Base-by-base conservation (phyloP, 2,888 invertebrate genomes). In the Drosophila affinis region DNA sequence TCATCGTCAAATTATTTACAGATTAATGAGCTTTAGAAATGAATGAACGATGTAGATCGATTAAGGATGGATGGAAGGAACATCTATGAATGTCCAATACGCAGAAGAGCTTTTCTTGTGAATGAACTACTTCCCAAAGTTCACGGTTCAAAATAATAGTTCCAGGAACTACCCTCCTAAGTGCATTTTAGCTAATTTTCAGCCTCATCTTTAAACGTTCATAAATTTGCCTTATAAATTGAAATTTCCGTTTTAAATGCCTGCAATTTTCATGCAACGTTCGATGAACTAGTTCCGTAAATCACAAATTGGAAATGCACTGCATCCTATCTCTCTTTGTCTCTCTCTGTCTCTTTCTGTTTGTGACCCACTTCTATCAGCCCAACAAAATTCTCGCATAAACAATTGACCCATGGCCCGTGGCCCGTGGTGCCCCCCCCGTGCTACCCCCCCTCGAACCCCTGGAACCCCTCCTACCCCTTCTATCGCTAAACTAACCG, bases 321-420 rank as follows among this genome's bases (percentile, higher is more conserved):
- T 65, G 21, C 39, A 32, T 52, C n/a, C 12, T 18, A 27, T n/a
- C 29, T 62, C 29, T 9, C 64, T n/a, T 14, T 3, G 18, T 21
- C 12, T 12, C 1, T 17, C 10, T 12, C 24, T 48, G 21, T 18
- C 12, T 14, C 56, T 21, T 9, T 29, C 6, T n/a, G 27, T 45
- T 5, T 39, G 39, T 39, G 39, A 39, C 39, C 39, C 39, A 39
- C 39, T 39, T 39, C 39, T 39, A 39, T 27, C 29, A 17, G 47
- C 45, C 39, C 39, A 39, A n/a, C 52, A 44, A 24, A 69, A 64
- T 59, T 55, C 54, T 46, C 67, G 60, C 84, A 87, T 72, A 74
- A 76, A 72, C 74, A 81, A 79, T 84, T 73, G 64, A 53, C 62
- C 53, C 56, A 56, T 58, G 63, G 56, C 62, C 32, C 29, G 48